These are phyloP conservation scores for Calidris pygmaea DNA, from an alignment of 2,113 vertebrate species.

Conservation along the genomic window DNA sequence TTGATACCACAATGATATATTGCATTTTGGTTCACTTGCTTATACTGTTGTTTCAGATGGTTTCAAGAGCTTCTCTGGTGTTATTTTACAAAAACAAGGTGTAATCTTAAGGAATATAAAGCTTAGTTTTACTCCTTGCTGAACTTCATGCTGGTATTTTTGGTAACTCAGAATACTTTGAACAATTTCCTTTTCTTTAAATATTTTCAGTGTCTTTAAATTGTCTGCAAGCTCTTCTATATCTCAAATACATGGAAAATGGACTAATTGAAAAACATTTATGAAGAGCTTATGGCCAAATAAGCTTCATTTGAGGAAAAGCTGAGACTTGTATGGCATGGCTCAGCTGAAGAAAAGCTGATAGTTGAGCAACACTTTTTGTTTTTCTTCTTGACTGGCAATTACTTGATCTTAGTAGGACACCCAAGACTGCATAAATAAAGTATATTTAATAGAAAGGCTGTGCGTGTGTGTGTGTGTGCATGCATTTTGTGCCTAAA, in stretches of 20 bases:
- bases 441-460: not conserved
- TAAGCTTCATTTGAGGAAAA: not conserved
- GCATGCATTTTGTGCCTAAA: slow-evolving; percentile 31
- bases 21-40: not conserved
- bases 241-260: not conserved
- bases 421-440: slow-evolving; percentile 5
- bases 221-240: not conserved
- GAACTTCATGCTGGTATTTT: not conserved
- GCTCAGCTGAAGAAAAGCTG: not conserved
- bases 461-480: accelerated
- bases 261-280: not conserved
- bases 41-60: not conserved
- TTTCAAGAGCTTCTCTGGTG: not conserved
- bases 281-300: not conserved
- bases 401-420: slow-evolving; percentile 18
- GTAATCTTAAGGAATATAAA: not conserved
- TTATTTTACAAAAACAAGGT: not conserved
- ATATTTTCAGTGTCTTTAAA: not conserved
- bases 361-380: not conserved
- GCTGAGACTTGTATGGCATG: not conserved
- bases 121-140: not conserved
- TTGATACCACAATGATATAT: not conserved
- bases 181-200: not conserved
- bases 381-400: not conserved
- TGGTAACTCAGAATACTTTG: not conserved